Percentiles rank a stretch among this genome's conserved stretches.
Evolutionary conservation across 2,888 invertebrate genomes (phyloP).

Genomic region (Ectemnius continuus): DNA sequence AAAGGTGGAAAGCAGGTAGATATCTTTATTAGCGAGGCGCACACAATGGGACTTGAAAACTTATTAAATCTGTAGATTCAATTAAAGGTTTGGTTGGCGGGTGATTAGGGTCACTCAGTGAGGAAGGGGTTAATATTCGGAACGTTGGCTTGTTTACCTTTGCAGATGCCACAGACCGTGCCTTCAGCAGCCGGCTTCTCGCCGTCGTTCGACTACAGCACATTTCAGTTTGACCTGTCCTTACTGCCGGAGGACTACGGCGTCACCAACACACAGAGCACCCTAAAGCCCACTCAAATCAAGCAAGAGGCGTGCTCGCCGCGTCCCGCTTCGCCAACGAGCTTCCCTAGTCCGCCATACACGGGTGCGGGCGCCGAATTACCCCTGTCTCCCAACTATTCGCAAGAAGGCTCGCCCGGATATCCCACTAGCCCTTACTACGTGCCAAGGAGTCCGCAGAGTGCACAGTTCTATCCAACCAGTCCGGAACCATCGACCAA

Average conservation of each 20-base stretch:
- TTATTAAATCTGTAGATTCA: no score
- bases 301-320: conserved; percentile 80
- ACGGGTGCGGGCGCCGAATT: conserved; percentile 65
- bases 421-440: conserved; percentile 76
- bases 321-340: conserved; percentile 70
- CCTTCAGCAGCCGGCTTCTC: conserved; percentile 86
- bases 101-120: no score
- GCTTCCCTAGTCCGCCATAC: conserved; percentile 73
- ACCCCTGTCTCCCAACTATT: conserved; percentile 73
- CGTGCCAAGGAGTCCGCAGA: conserved; percentile 75
- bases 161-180: conserved; percentile 91
- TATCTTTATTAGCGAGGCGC: no score
- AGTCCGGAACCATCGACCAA: conserved; percentile 72
- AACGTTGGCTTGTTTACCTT: conserved; percentile 54
- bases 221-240: conserved; percentile 86
- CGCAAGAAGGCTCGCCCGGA: conserved; percentile 73
- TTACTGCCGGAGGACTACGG: conserved; percentile 82
- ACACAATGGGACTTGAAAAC: no score
- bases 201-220: conserved; percentile 85
- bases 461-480: conserved; percentile 74
- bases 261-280: conserved; percentile 70
- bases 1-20: no score
- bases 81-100: no score
- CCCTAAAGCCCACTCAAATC: conserved; percentile 77
- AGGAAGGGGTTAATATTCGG: no score